Conservation (phyloP, 2,113 vertebrate species). For the Hyla sarda region DNA sequence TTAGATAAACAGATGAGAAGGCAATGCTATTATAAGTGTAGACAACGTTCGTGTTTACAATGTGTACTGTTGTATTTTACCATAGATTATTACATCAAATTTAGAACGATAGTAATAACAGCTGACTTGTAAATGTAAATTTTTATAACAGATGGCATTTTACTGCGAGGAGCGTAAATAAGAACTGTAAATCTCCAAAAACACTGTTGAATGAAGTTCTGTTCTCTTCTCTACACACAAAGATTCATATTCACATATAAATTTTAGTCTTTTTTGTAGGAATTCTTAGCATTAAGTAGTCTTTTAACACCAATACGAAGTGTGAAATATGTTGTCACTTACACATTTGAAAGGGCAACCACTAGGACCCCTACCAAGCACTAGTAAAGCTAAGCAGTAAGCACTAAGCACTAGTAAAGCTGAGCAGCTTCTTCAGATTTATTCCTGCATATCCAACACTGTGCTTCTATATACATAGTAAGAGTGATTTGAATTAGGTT, state of each 20-base stretch:
- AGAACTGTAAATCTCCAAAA: slow-evolving; percentile 31
- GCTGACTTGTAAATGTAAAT: not conserved
- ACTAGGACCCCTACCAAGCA: too few relatives aligned
- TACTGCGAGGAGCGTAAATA: slow-evolving; percentile 29
- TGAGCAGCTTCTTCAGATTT: too few relatives aligned
- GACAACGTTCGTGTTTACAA: slow-evolving; percentile 11
- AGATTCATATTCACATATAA: not conserved
- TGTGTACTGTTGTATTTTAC: not conserved
- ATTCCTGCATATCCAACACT: too few relatives aligned
- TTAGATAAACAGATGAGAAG: not conserved
- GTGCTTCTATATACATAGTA: too few relatives aligned
- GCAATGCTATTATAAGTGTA: not conserved
- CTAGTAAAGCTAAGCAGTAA: too few relatives aligned
- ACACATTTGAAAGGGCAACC: too few relatives aligned
- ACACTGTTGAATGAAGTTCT: slow-evolving; percentile 21
- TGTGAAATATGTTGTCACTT: not conserved
- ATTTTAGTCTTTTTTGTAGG: not conserved
- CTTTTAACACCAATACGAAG: too few relatives aligned
- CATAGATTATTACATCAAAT: slow-evolving; percentile 25
- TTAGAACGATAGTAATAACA: slow-evolving; percentile 9
- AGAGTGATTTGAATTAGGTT: too few relatives aligned
- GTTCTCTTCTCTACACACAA: not conserved
- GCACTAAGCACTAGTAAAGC: too few relatives aligned
- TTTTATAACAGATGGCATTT: slow-evolving; percentile 41
- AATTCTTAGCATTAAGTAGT: not conserved